Conservation (phyloP, 2,797 vertebrate genomes). For the Molossus molossus region DNA sequence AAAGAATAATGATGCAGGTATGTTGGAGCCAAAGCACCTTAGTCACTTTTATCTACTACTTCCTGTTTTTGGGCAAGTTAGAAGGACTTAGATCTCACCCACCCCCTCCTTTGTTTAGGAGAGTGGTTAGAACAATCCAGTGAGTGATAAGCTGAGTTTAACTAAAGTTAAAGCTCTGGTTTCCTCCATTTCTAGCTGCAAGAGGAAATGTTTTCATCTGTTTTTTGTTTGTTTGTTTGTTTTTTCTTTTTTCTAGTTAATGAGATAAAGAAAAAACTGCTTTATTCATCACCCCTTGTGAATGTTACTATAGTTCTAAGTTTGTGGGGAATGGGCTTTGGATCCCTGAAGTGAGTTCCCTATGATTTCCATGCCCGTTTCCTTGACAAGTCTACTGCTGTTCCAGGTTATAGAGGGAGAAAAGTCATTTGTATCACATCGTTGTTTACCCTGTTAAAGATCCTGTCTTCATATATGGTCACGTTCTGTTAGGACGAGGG, state of each 20-base stretch:
- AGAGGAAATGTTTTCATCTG: neutral
- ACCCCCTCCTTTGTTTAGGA: neutral
- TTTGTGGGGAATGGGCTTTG: neutral
- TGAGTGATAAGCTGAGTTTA: neutral
- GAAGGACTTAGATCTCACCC: neutral
- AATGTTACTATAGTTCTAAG: neutral
- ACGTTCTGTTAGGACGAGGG: neutral
- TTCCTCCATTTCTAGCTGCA: constrained; percentile 2
- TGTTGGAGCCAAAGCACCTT: neutral
- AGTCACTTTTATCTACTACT: neutral
- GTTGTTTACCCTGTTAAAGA: neutral
- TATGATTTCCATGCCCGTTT: neutral
- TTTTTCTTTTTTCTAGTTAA: neutral
- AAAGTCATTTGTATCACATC: neutral
- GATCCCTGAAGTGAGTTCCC: neutral
- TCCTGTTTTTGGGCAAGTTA: neutral
- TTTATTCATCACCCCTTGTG: neutral
- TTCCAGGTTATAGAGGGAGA: neutral
- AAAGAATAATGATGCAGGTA: neutral
- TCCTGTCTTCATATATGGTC: neutral
- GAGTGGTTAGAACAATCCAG: neutral
- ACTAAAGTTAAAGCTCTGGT: neutral
- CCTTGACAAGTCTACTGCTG: neutral
- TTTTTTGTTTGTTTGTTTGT: neutral
- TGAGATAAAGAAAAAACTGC: neutral